phyloP scores from a whole-genome alignment of 1,140 invertebrate genomes.

The Coelopa frigida region DNA sequence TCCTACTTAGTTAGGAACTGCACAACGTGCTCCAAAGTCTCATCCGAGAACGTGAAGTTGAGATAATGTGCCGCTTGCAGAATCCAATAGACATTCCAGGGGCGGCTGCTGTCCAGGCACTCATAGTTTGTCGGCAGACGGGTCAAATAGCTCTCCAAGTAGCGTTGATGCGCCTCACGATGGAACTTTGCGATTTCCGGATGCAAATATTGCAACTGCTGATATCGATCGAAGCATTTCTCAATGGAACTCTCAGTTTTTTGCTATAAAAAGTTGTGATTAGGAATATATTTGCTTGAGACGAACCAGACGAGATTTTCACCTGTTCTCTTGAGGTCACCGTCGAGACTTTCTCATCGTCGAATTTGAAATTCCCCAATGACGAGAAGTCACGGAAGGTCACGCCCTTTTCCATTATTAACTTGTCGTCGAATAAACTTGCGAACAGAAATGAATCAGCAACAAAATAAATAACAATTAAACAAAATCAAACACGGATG shows the following conservation, averaged over 20 bases:
- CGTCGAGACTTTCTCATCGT: constrained; percentile 47
- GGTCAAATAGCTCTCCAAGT: constrained; percentile 62
- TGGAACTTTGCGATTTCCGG: constrained; percentile 55
- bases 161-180: constrained; percentile 57
- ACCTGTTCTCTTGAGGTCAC: constrained; percentile 54
- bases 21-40: constrained; percentile 59
- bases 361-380: constrained; percentile 35
- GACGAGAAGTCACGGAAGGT: constrained; percentile 29
- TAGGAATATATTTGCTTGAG: not conserved
- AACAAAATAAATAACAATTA: constrained; percentile 10
- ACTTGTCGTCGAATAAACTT: not conserved
- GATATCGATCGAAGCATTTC: constrained; percentile 56
- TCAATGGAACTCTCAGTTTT: constrained; percentile 60
- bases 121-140: constrained; percentile 63
- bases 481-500: constrained; percentile 4
- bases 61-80: constrained; percentile 82
- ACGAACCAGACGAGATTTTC: constrained; percentile 21
- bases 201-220: constrained; percentile 49
- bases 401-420: constrained; percentile 8
- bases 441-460: not conserved
- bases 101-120: constrained; percentile 85
- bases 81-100: constrained; percentile 96
- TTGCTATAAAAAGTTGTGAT: constrained; percentile 43
- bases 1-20: constrained; percentile 54
- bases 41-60: constrained; percentile 60